Evolutionary conservation across 2,113 vertebrate genomes (phyloP).

Genomic region (Mobula hypostoma): DNA sequence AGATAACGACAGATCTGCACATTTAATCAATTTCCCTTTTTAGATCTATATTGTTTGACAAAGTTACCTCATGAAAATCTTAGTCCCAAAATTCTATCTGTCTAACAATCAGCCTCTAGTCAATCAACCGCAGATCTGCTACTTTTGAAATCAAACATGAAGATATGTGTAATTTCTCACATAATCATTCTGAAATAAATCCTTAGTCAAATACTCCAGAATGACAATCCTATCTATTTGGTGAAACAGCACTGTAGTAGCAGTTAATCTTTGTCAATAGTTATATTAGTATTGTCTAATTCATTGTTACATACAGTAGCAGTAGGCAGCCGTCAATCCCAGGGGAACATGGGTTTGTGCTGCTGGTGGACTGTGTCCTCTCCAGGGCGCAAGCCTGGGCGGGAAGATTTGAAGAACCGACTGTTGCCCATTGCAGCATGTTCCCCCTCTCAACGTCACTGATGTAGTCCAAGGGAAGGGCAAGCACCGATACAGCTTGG

Average conservation of each 20-base stretch:
- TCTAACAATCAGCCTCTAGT: background rate
- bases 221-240: background rate
- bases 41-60: background rate
- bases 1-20: background rate
- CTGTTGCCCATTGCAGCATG: too few species aligned
- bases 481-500: too few species aligned
- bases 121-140: background rate
- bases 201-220: conserved; percentile 25
- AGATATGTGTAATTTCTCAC: background rate
- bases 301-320: background rate
- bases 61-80: background rate
- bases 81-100: background rate
- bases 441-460: too few species aligned
- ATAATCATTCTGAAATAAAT: conserved; percentile 1
- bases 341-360: too few species aligned
- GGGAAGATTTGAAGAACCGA: too few species aligned
- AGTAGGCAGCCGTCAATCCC: too few species aligned
- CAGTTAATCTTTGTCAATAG: conserved; percentile 10
- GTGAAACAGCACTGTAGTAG: background rate
- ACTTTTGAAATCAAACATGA: conserved; percentile 6
- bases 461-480: too few species aligned
- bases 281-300: background rate
- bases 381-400: too few species aligned
- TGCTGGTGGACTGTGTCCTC: too few species aligned
- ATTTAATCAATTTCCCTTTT: background rate